Conservation (phyloP, 1,140 invertebrate species). For the Pseudobourletiella spinata region DNA sequence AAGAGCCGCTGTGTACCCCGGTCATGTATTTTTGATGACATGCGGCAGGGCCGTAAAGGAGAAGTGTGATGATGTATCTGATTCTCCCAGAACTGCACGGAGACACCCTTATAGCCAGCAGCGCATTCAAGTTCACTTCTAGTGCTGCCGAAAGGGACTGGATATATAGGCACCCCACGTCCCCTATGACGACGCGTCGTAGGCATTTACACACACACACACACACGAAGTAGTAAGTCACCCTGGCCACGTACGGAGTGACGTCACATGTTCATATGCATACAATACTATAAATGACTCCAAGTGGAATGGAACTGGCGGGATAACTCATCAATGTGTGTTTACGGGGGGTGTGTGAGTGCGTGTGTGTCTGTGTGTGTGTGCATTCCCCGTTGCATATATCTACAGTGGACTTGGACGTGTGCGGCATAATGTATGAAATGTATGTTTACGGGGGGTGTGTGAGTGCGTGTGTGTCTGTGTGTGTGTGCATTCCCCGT, state of each 20-base stretch:
- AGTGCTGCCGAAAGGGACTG: neutral
- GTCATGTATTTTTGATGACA: constrained; percentile 28
- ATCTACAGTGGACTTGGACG: neutral
- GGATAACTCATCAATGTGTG: neutral
- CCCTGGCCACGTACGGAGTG: neutral
- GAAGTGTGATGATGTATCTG: constrained; percentile 14
- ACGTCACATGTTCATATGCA: too few species aligned
- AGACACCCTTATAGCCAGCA: too few species aligned
- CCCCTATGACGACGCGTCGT: too few species aligned
- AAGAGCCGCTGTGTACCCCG: constrained; percentile 12
- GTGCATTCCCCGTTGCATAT: neutral
- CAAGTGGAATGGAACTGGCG: too few species aligned
- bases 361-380: neutral
- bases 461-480: neutral
- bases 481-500: neutral
- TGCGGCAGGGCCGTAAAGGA: constrained; percentile 13
- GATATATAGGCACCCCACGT: too few species aligned
- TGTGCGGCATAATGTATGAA: neutral
- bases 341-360: neutral
- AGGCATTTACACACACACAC: too few species aligned
- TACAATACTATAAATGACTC: too few species aligned
- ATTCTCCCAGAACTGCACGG: neutral
- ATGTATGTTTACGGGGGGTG: neutral
- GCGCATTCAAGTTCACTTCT: too few species aligned
- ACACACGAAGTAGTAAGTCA: neutral